phyloP scores from a whole-genome alignment of 1,140 invertebrate genomes.

The Calephelis nemesis region DNA sequence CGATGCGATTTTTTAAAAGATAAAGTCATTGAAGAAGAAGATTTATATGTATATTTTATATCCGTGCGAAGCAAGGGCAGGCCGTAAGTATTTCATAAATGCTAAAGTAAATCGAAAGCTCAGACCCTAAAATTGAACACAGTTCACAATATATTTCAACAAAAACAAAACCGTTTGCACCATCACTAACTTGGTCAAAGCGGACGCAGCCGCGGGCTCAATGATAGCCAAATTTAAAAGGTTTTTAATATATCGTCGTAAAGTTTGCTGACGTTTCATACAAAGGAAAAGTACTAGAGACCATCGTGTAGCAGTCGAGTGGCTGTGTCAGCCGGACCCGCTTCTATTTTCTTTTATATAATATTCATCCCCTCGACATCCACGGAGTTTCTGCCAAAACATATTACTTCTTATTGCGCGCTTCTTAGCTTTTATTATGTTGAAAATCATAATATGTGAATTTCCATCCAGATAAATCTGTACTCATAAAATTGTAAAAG shows the following conservation, averaged over 20 bases:
- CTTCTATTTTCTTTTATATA: slow-evolving; percentile 18
- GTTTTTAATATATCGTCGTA: slow-evolving; percentile 13
- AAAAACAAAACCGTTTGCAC: too few relatives aligned
- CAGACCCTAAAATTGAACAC: too few relatives aligned
- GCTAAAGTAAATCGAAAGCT: too few relatives aligned
- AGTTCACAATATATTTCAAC: too few relatives aligned
- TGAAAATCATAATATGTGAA: background rate
- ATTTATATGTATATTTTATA: too few relatives aligned
- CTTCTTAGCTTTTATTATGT: slow-evolving; percentile 9
- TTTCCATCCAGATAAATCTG: background rate
- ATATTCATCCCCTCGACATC: slow-evolving; percentile 15
- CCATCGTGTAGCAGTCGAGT: background rate
- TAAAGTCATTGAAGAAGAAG: too few relatives aligned
- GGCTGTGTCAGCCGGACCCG: slow-evolving; percentile 11
- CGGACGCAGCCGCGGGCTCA: background rate
- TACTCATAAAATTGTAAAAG: too few relatives aligned
- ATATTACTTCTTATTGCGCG: slow-evolving; percentile 16
- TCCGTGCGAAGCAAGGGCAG: too few relatives aligned
- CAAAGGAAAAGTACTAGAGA: slow-evolving; percentile 2
- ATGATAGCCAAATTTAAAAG: slow-evolving; percentile 2
- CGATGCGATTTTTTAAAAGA: too few relatives aligned
- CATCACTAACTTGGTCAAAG: background rate
- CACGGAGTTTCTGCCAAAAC: slow-evolving; percentile 18
- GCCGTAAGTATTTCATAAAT: too few relatives aligned
- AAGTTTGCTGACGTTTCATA: slow-evolving; percentile 11